Conservation (phyloP, 2,888 invertebrate species). For the Eupeodes latifasciatus region DNA sequence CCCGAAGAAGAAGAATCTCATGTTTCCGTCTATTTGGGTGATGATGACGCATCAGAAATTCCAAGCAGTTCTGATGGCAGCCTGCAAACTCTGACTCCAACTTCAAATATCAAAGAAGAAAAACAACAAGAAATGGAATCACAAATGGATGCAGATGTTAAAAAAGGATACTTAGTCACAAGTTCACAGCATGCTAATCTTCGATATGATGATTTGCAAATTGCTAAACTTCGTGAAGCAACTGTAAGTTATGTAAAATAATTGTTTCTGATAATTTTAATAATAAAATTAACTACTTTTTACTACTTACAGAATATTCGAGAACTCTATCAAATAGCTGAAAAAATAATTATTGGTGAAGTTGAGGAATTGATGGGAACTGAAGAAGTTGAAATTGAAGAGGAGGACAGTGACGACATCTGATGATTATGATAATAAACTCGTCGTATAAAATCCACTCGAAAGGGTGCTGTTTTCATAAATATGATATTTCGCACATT, state of each 20-base stretch:
- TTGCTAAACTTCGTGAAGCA: slow-evolving; percentile 85
- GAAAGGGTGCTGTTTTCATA: background rate
- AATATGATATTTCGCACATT: background rate
- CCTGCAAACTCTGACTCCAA: background rate
- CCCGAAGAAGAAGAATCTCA: slow-evolving; percentile 29
- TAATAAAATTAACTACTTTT: slow-evolving; percentile 62
- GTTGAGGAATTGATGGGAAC: slow-evolving; percentile 67
- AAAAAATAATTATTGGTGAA: slow-evolving; percentile 86
- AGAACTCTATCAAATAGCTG: slow-evolving; percentile 87
- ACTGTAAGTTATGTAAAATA: slow-evolving; percentile 83
- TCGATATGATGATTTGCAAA: slow-evolving; percentile 86
- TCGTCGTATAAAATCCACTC: background rate
- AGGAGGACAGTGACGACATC: slow-evolving; percentile 43
- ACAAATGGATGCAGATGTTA: slow-evolving; percentile 80
- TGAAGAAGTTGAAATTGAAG: slow-evolving; percentile 64
- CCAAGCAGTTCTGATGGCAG: slow-evolving; percentile 44
- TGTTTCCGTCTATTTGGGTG: slow-evolving; percentile 28
- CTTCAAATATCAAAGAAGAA: slow-evolving; percentile 77
- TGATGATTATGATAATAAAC: slow-evolving; percentile 28
- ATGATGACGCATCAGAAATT: slow-evolving; percentile 61
- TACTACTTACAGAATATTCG: slow-evolving; percentile 85
- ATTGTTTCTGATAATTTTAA: background rate
- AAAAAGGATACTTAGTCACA: slow-evolving; percentile 84
- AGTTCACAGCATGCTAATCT: slow-evolving; percentile 85
- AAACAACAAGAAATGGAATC: slow-evolving; percentile 79